These are phyloP conservation scores for Ophonus ardosiacus DNA, from an alignment of 2,888 invertebrate species.

Conservation along the genomic window DNA sequence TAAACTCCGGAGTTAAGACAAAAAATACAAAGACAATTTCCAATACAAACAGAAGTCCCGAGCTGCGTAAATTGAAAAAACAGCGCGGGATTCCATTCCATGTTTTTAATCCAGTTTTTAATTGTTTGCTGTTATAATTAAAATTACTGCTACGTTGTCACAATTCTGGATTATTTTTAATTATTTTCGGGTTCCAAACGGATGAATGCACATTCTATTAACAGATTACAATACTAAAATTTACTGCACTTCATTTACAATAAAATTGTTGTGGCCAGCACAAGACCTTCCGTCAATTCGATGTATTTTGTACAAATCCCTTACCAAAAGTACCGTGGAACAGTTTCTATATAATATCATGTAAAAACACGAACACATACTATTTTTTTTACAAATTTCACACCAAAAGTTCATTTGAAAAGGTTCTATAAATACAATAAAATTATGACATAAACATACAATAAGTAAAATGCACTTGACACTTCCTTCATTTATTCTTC, in stretches of 20 bases:
- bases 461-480: no score
- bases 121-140: constrained; percentile 61
- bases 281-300: no score
- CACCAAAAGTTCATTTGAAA: no score
- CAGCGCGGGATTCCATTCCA: constrained; percentile 57
- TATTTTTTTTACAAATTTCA: no score
- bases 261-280: no score
- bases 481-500: no score
- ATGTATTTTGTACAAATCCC: no score
- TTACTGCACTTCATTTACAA: neutral
- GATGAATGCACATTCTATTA: neutral
- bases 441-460: no score
- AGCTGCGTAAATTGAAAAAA: constrained; percentile 60
- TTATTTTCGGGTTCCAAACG: neutral
- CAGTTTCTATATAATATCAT: no score
- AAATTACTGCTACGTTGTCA: constrained; percentile 38
- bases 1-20: constrained; percentile 55
- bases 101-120: constrained; percentile 60
- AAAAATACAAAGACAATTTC: constrained; percentile 62
- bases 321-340: no score
- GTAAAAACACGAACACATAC: no score
- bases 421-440: no score
- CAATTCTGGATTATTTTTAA: neutral
- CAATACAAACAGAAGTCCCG: constrained; percentile 53
- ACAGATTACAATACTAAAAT: neutral